phyloP scores from a whole-genome alignment of 2,797 vertebrate species.

The Danio jaintianensis region DNA sequence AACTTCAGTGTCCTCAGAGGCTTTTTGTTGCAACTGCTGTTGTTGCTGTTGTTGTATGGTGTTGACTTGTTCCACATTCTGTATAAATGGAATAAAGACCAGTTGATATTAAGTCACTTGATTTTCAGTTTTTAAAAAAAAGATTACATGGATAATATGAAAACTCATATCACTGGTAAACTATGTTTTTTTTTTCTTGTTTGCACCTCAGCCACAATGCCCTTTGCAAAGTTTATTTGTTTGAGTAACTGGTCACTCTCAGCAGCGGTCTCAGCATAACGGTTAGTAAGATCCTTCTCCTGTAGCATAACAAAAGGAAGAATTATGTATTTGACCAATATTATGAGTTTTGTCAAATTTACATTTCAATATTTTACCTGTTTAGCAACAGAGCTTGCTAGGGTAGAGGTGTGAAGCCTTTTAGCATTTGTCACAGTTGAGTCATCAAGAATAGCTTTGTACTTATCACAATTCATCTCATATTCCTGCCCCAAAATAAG shows the following conservation, averaged over 20 bases:
- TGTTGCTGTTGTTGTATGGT: conserved; percentile 74
- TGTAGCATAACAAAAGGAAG: conserved; percentile 67
- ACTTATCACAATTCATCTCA: conserved; percentile 84
- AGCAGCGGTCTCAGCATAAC: conserved; percentile 82
- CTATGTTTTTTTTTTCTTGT: not conserved
- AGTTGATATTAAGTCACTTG: not conserved
- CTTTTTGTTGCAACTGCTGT: conserved; percentile 72
- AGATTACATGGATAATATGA: not conserved
- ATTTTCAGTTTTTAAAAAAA: too few species aligned
- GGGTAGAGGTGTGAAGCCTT: conserved; percentile 72
- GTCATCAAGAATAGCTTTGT: conserved; percentile 83
- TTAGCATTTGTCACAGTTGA: conserved; percentile 69
- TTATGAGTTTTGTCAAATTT: not conserved
- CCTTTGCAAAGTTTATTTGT: conserved; percentile 87
- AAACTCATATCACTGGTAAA: not conserved
- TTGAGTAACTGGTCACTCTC: conserved; percentile 85
- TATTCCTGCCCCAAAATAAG: conserved; percentile 83
- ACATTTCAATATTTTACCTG: conserved; percentile 77
- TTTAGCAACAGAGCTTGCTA: conserved; percentile 86
- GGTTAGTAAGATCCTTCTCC: conserved; percentile 86
- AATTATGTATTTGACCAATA: not conserved
- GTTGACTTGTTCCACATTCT: conserved; percentile 89
- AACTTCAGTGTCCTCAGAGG: conserved; percentile 67
- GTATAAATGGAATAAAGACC: conserved; percentile 54
- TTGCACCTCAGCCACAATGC: conserved; percentile 83